Conservation (phyloP, 2,888 invertebrate species). For the Eristalis intricaria region DNA sequence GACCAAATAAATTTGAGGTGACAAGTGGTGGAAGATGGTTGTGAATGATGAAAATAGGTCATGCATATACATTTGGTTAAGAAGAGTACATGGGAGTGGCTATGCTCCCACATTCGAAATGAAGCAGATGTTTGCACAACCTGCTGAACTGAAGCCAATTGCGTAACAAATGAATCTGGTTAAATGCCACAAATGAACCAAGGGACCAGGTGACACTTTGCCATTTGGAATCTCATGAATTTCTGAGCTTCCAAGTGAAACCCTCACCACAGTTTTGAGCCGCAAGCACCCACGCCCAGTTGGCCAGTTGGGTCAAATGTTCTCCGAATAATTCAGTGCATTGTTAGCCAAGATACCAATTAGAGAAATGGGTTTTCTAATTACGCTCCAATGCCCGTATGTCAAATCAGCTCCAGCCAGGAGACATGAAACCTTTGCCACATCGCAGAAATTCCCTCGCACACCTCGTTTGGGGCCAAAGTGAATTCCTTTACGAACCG, state of each 20-base stretch:
- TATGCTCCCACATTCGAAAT: too few relatives aligned
- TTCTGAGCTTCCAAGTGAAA: background rate
- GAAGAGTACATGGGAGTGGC: too few relatives aligned
- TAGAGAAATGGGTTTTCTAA: slow-evolving; percentile 5
- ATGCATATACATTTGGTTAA: too few relatives aligned
- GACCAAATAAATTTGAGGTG: too few relatives aligned
- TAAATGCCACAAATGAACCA: too few relatives aligned
- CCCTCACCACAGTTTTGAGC: background rate
- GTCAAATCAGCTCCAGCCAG: background rate
- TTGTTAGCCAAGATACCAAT: background rate
- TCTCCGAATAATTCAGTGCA: background rate
- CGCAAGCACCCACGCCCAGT: background rate
- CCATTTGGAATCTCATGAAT: too few relatives aligned
- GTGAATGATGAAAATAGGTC: too few relatives aligned
- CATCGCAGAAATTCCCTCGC: background rate
- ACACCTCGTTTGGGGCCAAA: background rate
- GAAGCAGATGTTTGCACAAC: too few relatives aligned
- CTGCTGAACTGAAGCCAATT: too few relatives aligned
- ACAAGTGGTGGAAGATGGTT: too few relatives aligned
- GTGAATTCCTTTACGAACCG: background rate
- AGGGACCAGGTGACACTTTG: too few relatives aligned
- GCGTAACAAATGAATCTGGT: too few relatives aligned
- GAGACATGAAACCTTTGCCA: background rate
- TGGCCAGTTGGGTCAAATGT: background rate
- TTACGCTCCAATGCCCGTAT: slow-evolving; percentile 9